Percentiles rank a stretch among this genome's conserved stretches.
Conservation (phyloP, 2,888 invertebrate species). For the Hipparchia semele region DNA sequence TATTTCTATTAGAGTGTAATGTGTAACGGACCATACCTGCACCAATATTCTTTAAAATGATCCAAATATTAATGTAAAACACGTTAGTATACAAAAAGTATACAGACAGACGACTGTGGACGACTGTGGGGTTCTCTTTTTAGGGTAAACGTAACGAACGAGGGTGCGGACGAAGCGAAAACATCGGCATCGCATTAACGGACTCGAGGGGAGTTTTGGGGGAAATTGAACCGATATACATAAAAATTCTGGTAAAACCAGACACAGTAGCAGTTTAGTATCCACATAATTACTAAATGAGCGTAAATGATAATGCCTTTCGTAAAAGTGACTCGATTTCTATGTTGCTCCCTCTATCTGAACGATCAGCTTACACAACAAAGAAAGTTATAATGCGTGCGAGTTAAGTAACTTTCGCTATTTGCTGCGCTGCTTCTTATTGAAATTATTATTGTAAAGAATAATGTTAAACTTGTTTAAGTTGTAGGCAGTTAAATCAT, state of each 20-base stretch:
- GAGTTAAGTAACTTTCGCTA: conserved; percentile 77
- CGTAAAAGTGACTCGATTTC: conserved; percentile 76
- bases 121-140: conserved; percentile 48
- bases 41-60: background rate
- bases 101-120: conserved; percentile 36
- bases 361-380: conserved; percentile 79
- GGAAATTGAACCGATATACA: conserved; percentile 43
- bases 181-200: conserved; percentile 67
- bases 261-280: conserved; percentile 46
- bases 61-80: conserved; percentile 30
- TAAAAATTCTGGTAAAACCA: conserved; percentile 27
- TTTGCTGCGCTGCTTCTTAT: conserved; percentile 57
- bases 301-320: conserved; percentile 48
- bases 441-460: conserved; percentile 10
- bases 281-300: conserved; percentile 45
- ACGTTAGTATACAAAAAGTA: conserved; percentile 35
- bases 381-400: conserved; percentile 79
- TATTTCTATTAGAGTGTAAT: background rate
- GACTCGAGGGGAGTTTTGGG: conserved; percentile 49
- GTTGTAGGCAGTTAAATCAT: background rate
- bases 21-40: background rate
- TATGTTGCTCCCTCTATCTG: conserved; percentile 76
- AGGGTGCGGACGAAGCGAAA: conserved; percentile 74
- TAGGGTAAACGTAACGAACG: conserved; percentile 68
- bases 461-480: background rate